Percentiles rank a stretch among this genome's conserved stretches.
Conservation (phyloP, 2,797 vertebrate species). For the Acipenser ruthenus region DNA sequence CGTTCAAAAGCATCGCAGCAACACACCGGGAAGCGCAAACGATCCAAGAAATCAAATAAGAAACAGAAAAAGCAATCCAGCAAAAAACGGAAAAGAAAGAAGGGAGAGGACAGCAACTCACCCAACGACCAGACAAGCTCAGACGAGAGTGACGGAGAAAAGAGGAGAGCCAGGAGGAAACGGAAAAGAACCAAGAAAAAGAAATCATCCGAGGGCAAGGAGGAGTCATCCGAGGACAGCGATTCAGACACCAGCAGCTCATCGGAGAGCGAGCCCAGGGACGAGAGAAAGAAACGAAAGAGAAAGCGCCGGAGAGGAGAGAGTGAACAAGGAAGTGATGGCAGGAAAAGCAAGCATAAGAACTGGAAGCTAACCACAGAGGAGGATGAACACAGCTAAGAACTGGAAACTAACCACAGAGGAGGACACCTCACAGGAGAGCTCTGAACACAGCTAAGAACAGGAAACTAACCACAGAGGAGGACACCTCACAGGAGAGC, state of each 20-base stretch:
- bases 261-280: constrained; percentile 43
- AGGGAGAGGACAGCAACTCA: constrained; percentile 44
- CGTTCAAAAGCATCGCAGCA: constrained; percentile 48
- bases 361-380: no score
- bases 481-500: no score
- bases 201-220: constrained; percentile 58
- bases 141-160: constrained; percentile 49
- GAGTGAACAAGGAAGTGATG: no score
- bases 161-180: constrained; percentile 48
- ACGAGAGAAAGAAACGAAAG: constrained; percentile 32
- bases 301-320: no score
- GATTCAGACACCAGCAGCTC: constrained; percentile 43
- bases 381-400: no score
- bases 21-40: constrained; percentile 62
- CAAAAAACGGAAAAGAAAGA: constrained; percentile 70
- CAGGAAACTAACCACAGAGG: no score
- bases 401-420: no score
- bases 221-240: constrained; percentile 46
- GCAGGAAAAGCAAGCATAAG: constrained; percentile 8
- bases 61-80: constrained; percentile 80
- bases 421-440: no score
- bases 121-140: constrained; percentile 54
- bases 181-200: constrained; percentile 49
- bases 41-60: constrained; percentile 78
- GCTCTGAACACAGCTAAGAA: no score